Evolutionary conservation across 92 coral and sea anemone species (phyloP), one percentile per base, ranked within the genome.

Genomic region (Siderastrea siderea): DNA sequence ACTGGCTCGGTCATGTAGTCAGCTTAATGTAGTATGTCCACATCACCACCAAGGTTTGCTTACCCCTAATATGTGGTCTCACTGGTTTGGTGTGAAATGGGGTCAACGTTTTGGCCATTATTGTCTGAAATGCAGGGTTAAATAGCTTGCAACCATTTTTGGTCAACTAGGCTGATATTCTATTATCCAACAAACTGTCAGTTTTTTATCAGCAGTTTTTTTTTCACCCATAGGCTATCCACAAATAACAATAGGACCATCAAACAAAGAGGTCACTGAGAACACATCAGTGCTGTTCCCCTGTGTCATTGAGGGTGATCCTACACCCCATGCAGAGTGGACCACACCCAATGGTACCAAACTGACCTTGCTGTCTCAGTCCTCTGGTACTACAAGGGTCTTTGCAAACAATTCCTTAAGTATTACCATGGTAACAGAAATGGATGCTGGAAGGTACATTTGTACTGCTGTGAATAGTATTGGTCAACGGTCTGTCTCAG

Each of bases 391-490:
- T 54, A 71, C 85, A 48, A 90, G 88, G 63, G 96, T 97, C 68
- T 84, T 94, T 77, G 72, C 88, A 9, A 97, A 97, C 86, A 89
- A 97, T 54, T 93, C 99, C 10, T 79, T 97, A 9, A 73, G 71
- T 14, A 88, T 97, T 67, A 78, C 86, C 38, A 87, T 81, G 77
- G 95, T 87, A 12, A 75, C 90, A 73, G 94, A 77, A 55, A 52
- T 68, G 71, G 79, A 92, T 68, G 87, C 90, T 79, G 99, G 99
- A 64, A 90, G 14, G 6, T 97, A 97, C 80, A 89, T 83, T 14
- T 97, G 99, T 69, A 74, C 89, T 11, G 98, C 99, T 11, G 77
- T 75, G 69, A 97, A 95, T 71, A 76, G 87, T 13, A 76, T 90
- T 54, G 99, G 99, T 46, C 85, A 74, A 68, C 70, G 88, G 49